These are phyloP conservation scores for Aradus depressus DNA, from an alignment of 2,888 invertebrate genomes.

Conservation along the genomic window DNA sequence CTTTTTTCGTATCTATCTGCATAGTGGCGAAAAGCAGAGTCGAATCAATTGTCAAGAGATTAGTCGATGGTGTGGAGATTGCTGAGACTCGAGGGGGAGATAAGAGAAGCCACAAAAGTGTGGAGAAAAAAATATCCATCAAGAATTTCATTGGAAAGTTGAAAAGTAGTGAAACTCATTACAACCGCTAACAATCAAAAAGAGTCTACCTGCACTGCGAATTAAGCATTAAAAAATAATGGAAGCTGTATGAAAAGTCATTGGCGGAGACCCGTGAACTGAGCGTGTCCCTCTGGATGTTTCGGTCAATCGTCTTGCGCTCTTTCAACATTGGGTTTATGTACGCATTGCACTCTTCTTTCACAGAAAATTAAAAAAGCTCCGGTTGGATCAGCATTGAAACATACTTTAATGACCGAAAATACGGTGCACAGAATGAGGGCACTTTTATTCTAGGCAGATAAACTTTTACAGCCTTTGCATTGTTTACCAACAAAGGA, in stretches of 20 bases:
- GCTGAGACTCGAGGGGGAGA: slow-evolving; percentile 30
- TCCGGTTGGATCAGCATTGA: too few relatives aligned
- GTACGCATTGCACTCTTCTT: too few relatives aligned
- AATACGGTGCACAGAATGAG: too few relatives aligned
- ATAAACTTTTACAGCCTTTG: slow-evolving; percentile 1
- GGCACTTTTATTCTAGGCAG: not conserved
- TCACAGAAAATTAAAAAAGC: too few relatives aligned
- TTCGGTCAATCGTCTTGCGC: slow-evolving; percentile 25
- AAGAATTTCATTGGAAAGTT: slow-evolving; percentile 28
- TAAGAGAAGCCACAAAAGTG: slow-evolving; percentile 24
- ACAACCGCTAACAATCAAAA: slow-evolving; percentile 31
- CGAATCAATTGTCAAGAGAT: too few relatives aligned
- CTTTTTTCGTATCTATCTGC: too few relatives aligned
- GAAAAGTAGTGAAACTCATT: slow-evolving; percentile 32
- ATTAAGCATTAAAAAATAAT: slow-evolving; percentile 30
- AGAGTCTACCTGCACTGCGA: slow-evolving; percentile 30
- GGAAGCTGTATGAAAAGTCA: slow-evolving; percentile 30
- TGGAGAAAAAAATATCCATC: slow-evolving; percentile 29
- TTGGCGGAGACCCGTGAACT: slow-evolving; percentile 28
- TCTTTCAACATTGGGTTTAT: slow-evolving; percentile 33
- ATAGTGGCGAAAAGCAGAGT: too few relatives aligned
- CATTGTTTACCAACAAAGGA: not conserved
- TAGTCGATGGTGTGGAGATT: slow-evolving; percentile 1
- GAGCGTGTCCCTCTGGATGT: slow-evolving; percentile 26
- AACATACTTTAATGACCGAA: not conserved